phyloP scores from a whole-genome alignment of 1,140 invertebrate genomes.

The Sminthurinus signatus region DNA sequence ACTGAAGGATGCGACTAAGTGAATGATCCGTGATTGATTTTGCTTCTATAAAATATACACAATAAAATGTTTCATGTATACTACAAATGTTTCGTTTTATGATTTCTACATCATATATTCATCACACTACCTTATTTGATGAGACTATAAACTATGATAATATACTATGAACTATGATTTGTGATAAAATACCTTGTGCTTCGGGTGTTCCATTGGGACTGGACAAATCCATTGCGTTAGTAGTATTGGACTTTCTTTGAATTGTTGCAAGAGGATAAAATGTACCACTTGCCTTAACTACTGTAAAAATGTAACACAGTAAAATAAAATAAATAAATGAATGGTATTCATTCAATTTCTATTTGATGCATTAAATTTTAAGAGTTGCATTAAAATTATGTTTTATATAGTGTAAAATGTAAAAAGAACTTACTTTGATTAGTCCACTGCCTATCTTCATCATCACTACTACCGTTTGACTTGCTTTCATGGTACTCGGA shows the following conservation, averaged over 20 bases:
- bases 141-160: background rate
- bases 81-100: background rate
- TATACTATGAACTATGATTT: too few species aligned
- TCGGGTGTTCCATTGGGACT: constrained; percentile 29
- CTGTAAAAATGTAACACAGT: constrained; percentile 51
- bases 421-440: constrained; percentile 21
- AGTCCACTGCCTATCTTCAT: constrained; percentile 28
- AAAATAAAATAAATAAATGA: constrained; percentile 8
- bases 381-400: too few species aligned
- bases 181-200: constrained; percentile 7
- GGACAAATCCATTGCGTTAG: constrained; percentile 35
- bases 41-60: constrained; percentile 20
- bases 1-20: constrained; percentile 39
- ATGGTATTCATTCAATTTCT: too few species aligned
- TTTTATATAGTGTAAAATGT: background rate
- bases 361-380: too few species aligned
- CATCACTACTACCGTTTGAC: constrained; percentile 24
- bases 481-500: constrained; percentile 45
- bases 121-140: too few species aligned
- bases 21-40: constrained; percentile 41
- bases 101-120: too few species aligned
- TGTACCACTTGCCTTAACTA: constrained; percentile 86
- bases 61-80: background rate
- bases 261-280: constrained; percentile 84
- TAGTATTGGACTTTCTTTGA: constrained; percentile 18